Evolutionary conservation across 2,113 vertebrate genomes (phyloP), one percentile per base, ranked within the genome.

Genomic region (Camarhynchus parvulus): DNA sequence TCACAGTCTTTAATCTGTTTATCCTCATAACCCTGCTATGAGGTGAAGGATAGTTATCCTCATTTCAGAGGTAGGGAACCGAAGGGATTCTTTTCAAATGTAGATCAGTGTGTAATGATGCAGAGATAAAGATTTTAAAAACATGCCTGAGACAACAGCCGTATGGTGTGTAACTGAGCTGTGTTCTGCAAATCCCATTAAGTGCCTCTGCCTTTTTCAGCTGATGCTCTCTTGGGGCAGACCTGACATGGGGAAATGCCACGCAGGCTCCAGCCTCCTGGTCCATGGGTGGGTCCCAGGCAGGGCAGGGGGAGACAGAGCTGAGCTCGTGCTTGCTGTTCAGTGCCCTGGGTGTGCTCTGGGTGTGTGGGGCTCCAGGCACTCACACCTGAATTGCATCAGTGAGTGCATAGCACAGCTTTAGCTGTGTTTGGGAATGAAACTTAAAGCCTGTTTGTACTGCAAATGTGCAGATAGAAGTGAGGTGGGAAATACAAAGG

Each of bases 51-150:
- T 95, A 84, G 94, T 92, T 97, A 96, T 89, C 73, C 94, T 94
- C 68, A 55, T 97, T 96, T 93, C 91, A 92, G 92, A 94, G 86
- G 86, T 84, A 96, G 89, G 77, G 94, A 97, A 94, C 86, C 1
- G 4, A 89, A 94, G 73, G 58, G 90, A 92, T 95, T 93, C 95
- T 97, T 97, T 97, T 97, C 95, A 96, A 97, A 96, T 96, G 96
- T 70, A 97, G 94, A 97, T 97, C 77, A 92, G 91, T 78, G 94
- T 78, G 93, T 95, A 96, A 94, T 83, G 91, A 94, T 81, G 95
- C 96, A 93, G 95, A 96, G 96, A 96, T 96, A 96, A 97, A 96
- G 96, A 95, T 96, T 97, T 91, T 81, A 75, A 94, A 97, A 96
- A 94, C 95, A 91, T 1, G 17, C 84, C 70, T 1, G 30, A 92